phyloP scores from a whole-genome alignment of 2,797 vertebrate genomes.

The Megalops cyprinoides region DNA sequence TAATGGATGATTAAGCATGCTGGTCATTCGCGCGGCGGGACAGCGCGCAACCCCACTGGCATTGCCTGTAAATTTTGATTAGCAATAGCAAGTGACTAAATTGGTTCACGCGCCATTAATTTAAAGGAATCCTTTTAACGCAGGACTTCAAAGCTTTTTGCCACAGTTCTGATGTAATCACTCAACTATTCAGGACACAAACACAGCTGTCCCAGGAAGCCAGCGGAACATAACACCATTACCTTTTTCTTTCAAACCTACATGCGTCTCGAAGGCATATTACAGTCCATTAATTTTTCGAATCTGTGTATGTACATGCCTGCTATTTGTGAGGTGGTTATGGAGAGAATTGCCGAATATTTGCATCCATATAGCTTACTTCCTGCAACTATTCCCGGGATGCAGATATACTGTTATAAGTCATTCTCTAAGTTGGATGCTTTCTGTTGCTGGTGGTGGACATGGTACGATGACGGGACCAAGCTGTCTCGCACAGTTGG shows the following conservation, averaged over 20 bases:
- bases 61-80: background rate
- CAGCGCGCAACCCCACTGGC: background rate
- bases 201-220: background rate
- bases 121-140: constrained; percentile 43
- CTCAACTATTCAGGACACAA: background rate
- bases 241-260: too few species aligned
- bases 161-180: constrained; percentile 13
- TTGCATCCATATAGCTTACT: background rate
- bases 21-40: constrained; percentile 63
- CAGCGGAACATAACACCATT: background rate
- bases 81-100: constrained; percentile 46
- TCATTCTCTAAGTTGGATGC: background rate
- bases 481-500: background rate
- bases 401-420: background rate
- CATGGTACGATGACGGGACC: background rate
- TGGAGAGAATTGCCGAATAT: background rate
- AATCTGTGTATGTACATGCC: background rate
- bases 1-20: constrained; percentile 69
- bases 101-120: constrained; percentile 58
- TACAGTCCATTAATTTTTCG: background rate
- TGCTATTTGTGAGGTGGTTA: background rate
- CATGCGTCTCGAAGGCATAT: too few species aligned
- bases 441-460: background rate
- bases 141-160: constrained; percentile 48
- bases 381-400: background rate